These are phyloP conservation scores for Acrossocheilus fasciatus DNA, from an alignment of 2,797 vertebrate genomes.

Conservation along the genomic window DNA sequence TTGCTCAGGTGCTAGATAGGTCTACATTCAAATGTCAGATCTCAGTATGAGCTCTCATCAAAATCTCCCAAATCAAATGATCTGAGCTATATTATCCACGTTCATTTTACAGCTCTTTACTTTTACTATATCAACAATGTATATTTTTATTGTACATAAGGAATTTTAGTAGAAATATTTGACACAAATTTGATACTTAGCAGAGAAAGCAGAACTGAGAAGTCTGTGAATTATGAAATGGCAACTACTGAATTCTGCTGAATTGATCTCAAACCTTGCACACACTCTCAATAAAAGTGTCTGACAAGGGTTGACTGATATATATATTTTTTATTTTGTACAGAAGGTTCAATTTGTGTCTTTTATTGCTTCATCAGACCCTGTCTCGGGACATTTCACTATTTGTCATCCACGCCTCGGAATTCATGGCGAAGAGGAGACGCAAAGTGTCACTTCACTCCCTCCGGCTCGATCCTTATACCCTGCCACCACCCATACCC, in stretches of 20 bases:
- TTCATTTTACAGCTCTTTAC: not conserved
- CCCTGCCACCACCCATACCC: conserved; percentile 43
- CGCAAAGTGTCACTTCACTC: not conserved
- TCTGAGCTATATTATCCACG: not conserved
- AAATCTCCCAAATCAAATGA: not conserved
- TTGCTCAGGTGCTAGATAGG: no score
- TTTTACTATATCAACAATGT: not conserved
- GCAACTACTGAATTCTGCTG: not conserved
- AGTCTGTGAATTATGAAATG: not conserved
- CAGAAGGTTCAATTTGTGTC: not conserved
- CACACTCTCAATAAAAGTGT: not conserved
- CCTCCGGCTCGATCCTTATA: conserved; percentile 22
- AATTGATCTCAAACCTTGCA: not conserved
- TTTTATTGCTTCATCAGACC: not conserved
- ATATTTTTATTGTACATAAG: not conserved
- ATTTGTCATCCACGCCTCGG: not conserved
- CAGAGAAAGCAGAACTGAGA: not conserved
- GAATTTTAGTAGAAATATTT: not conserved
- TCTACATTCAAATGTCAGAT: not conserved
- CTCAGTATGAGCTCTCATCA: not conserved
- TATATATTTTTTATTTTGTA: not conserved
- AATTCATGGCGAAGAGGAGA: not conserved
- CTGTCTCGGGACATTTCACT: not conserved
- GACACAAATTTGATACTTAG: not conserved
- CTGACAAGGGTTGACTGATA: not conserved